Base-by-base conservation (phyloP, 2,797 vertebrate genomes). In the Brachymystax lenok region DNA sequence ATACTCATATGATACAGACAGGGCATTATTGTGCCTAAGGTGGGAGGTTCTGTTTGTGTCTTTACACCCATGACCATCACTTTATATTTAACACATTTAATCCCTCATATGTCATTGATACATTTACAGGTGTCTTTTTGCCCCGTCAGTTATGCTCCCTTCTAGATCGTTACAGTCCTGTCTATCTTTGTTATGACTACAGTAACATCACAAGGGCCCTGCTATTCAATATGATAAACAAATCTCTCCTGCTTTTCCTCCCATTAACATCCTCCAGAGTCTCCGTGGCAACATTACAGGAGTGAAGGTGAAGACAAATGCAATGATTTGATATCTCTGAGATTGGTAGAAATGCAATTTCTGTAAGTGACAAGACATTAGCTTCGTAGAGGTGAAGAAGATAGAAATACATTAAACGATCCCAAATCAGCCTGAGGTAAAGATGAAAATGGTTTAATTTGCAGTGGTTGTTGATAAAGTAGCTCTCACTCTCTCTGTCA, bases 231-330 rank as follows among this genome's bases (percentile, higher is more conserved):
- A 56, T 16, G 54, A 56, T 5, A 19, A n/a, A 59, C 19, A 19
- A 59, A 59, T 59, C 19, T 59, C 54, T 17, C 16, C 52, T 16
- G 4, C 17, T 56, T 56, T 56, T 17, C 54, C 17, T n/a, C 17
- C 54, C 70, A 85, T 80, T 82, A 84, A 69, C 73, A 46, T 30
- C 19, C 30, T 77, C 81, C 75, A 56, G 85, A 79, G 85, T 84
- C 79, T 80, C 84, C 82, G 81, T 79, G 78, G 46, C 75, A 50
- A 76, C 84, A 28, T 74, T 71, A 80, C 82, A 77, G 76, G 77
- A 68, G 71, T 77, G 74, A 59, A 66, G 51, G 74, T 79, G 74
- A 79, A 61, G 71, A 74, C 24, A 76, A 74, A 71, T 74, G 50
- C 33, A 52, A 74, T 74, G 30, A 70, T 51, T 40, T 66, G 24